phyloP scores from a whole-genome alignment of 1,140 invertebrate genomes.

The Dendroctonus valens region DNA sequence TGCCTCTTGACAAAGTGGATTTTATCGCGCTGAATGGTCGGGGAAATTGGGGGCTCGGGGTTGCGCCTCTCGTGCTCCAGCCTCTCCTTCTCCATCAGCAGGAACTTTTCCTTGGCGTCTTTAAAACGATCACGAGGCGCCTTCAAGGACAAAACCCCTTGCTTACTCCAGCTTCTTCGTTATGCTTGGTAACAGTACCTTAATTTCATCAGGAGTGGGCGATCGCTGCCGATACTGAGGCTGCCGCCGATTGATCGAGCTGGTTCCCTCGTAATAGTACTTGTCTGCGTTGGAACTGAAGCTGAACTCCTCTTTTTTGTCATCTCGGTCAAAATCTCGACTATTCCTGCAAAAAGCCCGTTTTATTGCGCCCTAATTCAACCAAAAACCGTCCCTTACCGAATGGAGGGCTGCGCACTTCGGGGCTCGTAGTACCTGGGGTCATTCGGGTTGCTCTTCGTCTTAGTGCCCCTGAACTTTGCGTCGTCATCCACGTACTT shows the following conservation, averaged over 20 bases:
- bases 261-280: conserved; percentile 23
- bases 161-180: background rate
- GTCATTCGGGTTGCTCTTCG: conserved; percentile 31
- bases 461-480: conserved; percentile 6
- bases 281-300: conserved; percentile 8
- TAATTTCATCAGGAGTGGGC: conserved; percentile 54
- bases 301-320: conserved; percentile 17
- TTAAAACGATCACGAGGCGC: conserved; percentile 75
- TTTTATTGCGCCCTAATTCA: background rate
- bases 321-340: background rate
- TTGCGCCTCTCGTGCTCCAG: conserved; percentile 54
- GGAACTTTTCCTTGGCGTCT: conserved; percentile 80
- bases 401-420: conserved; percentile 1
- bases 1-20: conserved; percentile 43
- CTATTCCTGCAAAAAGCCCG: background rate
- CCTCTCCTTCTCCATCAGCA: conserved; percentile 70
- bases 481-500: conserved; percentile 28
- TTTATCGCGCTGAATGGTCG: conserved; percentile 35
- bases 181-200: conserved; percentile 34
- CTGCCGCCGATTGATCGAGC: conserved; percentile 44
- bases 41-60: conserved; percentile 43
- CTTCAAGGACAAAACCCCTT: conserved; percentile 13
- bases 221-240: conserved; percentile 50
- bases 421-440: conserved; percentile 34
- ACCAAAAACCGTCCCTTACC: background rate